Evolutionary conservation across 2,888 invertebrate genomes (phyloP).

Genomic region (Xanthia togata): DNA sequence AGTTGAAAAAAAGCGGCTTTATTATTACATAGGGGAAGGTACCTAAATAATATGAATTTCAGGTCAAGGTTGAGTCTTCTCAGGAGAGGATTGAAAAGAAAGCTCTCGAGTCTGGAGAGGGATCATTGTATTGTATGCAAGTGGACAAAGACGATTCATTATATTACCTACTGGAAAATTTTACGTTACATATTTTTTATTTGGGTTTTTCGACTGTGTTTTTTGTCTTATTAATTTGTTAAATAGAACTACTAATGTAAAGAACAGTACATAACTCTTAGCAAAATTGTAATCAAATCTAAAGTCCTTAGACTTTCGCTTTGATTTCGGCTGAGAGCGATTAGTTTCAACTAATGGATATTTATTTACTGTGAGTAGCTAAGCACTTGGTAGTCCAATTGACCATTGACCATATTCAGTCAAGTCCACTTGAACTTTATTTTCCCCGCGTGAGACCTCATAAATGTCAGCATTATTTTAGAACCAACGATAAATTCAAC

Average conservation of each 20-base stretch:
- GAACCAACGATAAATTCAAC: constrained; percentile 61
- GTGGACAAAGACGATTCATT: constrained; percentile 53
- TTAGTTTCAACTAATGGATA: not conserved
- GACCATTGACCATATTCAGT: not conserved
- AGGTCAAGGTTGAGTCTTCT: constrained; percentile 45
- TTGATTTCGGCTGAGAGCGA: too few species aligned
- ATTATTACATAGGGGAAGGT: constrained; percentile 11
- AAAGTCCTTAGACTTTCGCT: too few species aligned
- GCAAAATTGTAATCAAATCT: not conserved
- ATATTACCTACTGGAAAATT: constrained; percentile 1
- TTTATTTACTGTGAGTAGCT: not conserved
- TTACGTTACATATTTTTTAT: not conserved
- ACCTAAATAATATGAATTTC: constrained; percentile 18
- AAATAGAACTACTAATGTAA: not conserved
- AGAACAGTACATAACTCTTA: not conserved
- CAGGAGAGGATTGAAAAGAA: constrained; percentile 34
- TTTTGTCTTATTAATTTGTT: not conserved
- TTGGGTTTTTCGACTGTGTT: not conserved
- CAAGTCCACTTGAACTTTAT: constrained; percentile 16
- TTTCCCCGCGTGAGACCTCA: constrained; percentile 33
- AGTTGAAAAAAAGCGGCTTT: not conserved
- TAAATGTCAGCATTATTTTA: constrained; percentile 58
- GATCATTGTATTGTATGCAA: constrained; percentile 51
- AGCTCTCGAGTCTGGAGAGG: constrained; percentile 38
- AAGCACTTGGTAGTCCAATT: not conserved